Conservation (phyloP, 37 sponge, comb jelly and placozoan species). For the Geodia barretti region DNA sequence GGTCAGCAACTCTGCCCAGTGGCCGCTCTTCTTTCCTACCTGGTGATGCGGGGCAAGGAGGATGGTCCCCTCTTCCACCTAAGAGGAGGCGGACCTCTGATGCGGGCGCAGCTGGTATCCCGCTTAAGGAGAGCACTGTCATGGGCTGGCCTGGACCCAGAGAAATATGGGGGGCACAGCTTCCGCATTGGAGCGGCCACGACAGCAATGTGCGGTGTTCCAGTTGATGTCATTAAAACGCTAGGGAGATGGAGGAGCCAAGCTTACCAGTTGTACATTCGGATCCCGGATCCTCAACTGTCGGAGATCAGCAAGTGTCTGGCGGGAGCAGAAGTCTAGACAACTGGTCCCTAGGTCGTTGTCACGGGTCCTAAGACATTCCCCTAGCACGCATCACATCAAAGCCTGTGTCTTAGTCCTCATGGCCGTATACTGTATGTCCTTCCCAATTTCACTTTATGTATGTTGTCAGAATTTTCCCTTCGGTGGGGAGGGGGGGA, state of each 20-base stretch:
- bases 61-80: constrained; percentile 29
- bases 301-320: too few species aligned
- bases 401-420: too few species aligned
- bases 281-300: not conserved
- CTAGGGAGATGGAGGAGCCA: not conserved
- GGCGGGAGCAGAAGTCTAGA: too few species aligned
- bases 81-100: constrained; percentile 21
- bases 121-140: constrained; percentile 8
- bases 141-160: not conserved
- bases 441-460: too few species aligned
- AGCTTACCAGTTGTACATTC: not conserved
- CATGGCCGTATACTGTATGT: too few species aligned
- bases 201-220: too few species aligned
- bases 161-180: constrained; percentile 10
- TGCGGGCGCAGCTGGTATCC: not conserved
- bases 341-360: too few species aligned
- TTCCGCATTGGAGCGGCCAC: constrained; percentile 32
- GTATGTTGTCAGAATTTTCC: too few species aligned
- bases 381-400: too few species aligned
- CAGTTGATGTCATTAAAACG: too few species aligned
- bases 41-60: constrained; percentile 13
- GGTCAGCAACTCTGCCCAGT: constrained; percentile 27
- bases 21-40: constrained; percentile 20
- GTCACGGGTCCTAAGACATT: too few species aligned
- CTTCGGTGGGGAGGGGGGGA: too few species aligned